Base-by-base conservation (phyloP, 1,140 invertebrate genomes). In the Drosophila tsacasi region DNA sequence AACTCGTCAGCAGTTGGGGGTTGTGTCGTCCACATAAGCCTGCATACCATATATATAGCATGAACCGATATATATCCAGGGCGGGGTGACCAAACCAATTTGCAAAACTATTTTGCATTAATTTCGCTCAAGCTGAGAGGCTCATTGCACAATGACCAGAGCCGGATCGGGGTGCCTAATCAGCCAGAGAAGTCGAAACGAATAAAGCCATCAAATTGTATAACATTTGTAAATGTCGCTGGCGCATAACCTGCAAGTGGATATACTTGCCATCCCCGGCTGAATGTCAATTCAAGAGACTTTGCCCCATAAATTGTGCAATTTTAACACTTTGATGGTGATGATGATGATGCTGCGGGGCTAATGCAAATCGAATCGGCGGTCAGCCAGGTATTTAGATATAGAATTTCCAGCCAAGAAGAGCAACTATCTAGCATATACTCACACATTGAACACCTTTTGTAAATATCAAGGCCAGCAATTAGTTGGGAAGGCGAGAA, bases 391-490 rank as follows among this genome's bases (percentile, higher is more conserved):
- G 54, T 72, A 77, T 61, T 73, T 63, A 81, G 58, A 68, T 83
- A 50, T 17, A 83, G 75, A 77, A 71, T 66, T 73, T 67, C 30
- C 37, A 39, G 19, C 32, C 62, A 58, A 71, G 37, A 76, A 39
- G 73, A 65, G 52, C 75, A 64, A 64, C 76, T 55, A 47, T 54
- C 37, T 25, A 39, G 37, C 12, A 60, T 58, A 40, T 7, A 19
- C 44, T 46, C 44, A 69, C 12, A 57, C 71, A 40, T 42, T 68
- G 78, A 65, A 67, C 81, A 74, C 72, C 72, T 69, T 57, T 69
- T 84, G 82, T 85, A 85, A 84, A 84, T 84, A 84, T 84, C 82
- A 84, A 84, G 82, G 82, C 82, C 68, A 21, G 64, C 82, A 84
- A 84, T 85, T 84, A 85, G 82, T 74, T 85, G 78, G 73, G 74